A percentile compares a stretch with the other conserved stretches of the same genome.
Evolutionary conservation across 2,113 vertebrate species (phyloP).

Genomic region (Callipepla californica): DNA sequence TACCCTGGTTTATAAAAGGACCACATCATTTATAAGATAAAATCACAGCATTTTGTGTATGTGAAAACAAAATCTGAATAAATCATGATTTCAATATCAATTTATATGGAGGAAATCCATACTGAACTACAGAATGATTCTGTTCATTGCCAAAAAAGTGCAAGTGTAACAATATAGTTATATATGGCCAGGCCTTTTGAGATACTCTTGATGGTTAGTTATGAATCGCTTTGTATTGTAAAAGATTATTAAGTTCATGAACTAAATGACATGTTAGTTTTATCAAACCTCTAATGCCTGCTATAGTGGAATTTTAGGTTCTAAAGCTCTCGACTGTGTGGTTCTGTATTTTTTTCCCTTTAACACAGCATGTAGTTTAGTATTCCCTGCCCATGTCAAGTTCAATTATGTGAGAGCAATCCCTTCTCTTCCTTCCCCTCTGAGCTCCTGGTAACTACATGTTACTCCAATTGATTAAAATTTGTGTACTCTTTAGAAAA

Average conservation of each 20-base stretch:
- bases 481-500: not conserved
- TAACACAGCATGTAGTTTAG: conserved; percentile 58
- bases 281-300: conserved; percentile 19
- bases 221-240: not conserved
- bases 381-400: conserved; percentile 35
- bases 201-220: not conserved
- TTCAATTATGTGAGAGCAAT: not conserved
- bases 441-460: conserved; percentile 35
- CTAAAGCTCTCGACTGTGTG: not conserved
- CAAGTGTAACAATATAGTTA: not conserved
- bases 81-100: not conserved
- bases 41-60: conserved; percentile 6
- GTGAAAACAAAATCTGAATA: not conserved
- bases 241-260: not conserved
- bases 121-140: too few species aligned
- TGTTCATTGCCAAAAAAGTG: too few species aligned
- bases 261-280: conserved; percentile 32
- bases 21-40: not conserved
- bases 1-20: not conserved
- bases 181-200: not conserved
- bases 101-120: not conserved
- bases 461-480: conserved; percentile 37
- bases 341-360: conserved; percentile 32
- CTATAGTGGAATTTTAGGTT: conserved; percentile 61
- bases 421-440: not conserved